These are phyloP conservation scores for Petrolisthes cinctipes DNA, from an alignment of 2,888 invertebrate species.

Conservation along the genomic window DNA sequence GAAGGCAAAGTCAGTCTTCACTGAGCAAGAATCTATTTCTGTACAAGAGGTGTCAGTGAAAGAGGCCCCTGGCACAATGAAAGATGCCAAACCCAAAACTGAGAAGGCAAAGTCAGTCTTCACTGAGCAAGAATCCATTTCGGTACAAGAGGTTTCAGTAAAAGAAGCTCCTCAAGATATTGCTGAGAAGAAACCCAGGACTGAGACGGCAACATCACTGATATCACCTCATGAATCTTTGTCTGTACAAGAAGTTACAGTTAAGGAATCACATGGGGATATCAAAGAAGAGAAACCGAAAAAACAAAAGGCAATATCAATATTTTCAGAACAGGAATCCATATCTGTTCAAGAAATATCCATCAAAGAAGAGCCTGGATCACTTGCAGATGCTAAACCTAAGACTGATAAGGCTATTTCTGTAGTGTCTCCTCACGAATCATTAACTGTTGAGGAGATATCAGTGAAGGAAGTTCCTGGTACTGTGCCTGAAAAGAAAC, in stretches of 20 bases:
- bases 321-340: constrained; percentile 42
- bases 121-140: constrained; percentile 46
- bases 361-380: constrained; percentile 35
- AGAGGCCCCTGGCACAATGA: constrained; percentile 67
- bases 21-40: constrained; percentile 66
- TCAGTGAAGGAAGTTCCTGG: constrained; percentile 48
- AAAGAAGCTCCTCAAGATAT: constrained; percentile 45
- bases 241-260: constrained; percentile 37
- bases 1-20: constrained; percentile 34
- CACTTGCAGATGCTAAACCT: constrained; percentile 52
- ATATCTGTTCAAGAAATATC: constrained; percentile 47
- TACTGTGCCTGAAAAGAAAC: constrained; percentile 30
- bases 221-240: constrained; percentile 28
- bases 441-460: constrained; percentile 64
- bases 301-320: constrained; percentile 37
- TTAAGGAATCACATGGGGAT: constrained; percentile 30
- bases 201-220: constrained; percentile 67
- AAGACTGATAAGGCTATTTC: constrained; percentile 62
- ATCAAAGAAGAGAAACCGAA: constrained; percentile 35
- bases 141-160: constrained; percentile 44
- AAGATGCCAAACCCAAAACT: constrained; percentile 63
- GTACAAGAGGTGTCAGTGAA: constrained; percentile 69
- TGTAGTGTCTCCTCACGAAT: constrained; percentile 63
- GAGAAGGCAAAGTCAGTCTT: constrained; percentile 39
- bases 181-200: constrained; percentile 65